A percentile compares a stretch with the other conserved stretches of the same genome.
These are phyloP conservation scores for Cotesia vestalis DNA, from an alignment of 1,140 invertebrate species.

Conservation along the genomic window DNA sequence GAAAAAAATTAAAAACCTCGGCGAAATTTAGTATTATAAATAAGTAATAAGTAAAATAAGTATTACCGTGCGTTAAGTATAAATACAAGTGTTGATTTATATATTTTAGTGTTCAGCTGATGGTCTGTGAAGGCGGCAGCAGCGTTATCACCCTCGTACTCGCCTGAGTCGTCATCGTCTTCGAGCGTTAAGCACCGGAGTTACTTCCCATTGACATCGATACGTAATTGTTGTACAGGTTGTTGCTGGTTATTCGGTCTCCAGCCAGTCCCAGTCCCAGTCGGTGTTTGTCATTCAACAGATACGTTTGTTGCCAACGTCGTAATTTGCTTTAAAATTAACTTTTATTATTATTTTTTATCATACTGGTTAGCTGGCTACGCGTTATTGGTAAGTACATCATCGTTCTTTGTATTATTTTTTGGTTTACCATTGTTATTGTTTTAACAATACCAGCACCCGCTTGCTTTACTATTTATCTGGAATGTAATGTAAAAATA, in stretches of 20 bases:
- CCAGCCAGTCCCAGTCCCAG: slow-evolving; percentile 27
- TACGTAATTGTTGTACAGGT: slow-evolving; percentile 15
- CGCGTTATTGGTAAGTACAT: too few species aligned
- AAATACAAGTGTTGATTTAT: neutral
- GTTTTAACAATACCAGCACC: neutral
- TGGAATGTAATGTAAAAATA: too few species aligned
- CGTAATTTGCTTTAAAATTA: neutral
- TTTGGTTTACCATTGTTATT: neutral
- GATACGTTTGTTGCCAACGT: neutral
- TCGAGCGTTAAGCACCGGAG: neutral
- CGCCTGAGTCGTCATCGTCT: neutral
- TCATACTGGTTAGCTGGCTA: neutral
- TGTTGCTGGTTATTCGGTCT: slow-evolving; percentile 3
- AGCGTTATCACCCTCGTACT: neutral
- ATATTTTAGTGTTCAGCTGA: neutral
- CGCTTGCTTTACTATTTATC: too few species aligned
- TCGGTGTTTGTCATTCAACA: slow-evolving; percentile 25
- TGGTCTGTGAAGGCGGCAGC: too few species aligned
- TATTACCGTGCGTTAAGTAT: neutral
- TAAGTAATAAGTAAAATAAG: too few species aligned
- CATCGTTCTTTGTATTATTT: neutral
- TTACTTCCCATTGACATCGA: slow-evolving; percentile 30
- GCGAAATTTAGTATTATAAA: too few species aligned
- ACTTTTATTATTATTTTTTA: neutral
- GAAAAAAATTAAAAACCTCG: too few species aligned